Conservation (phyloP, 2,797 vertebrate genomes). For the Taeniopygia guttata region DNA sequence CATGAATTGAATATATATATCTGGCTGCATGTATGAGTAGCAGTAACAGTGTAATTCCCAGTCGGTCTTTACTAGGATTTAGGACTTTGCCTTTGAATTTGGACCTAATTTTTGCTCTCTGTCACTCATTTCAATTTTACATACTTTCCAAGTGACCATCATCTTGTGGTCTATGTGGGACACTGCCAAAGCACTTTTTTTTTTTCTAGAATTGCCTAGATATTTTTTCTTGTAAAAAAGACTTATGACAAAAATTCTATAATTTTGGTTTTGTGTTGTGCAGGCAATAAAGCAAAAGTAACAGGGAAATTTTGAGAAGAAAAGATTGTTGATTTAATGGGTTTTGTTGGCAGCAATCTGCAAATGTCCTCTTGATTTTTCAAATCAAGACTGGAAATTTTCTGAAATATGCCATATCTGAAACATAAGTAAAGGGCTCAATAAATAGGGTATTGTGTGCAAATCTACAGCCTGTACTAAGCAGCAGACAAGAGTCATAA, state of each 20-base stretch:
- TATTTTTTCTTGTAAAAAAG: background rate
- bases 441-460: background rate
- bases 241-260: background rate
- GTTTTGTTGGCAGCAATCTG: background rate
- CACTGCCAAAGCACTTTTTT: background rate
- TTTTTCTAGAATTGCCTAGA: background rate
- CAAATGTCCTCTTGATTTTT: background rate
- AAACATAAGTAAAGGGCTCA: background rate
- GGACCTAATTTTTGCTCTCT: background rate
- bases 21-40: background rate
- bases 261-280: background rate
- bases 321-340: background rate
- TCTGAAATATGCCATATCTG: background rate
- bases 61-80: background rate
- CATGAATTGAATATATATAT: background rate
- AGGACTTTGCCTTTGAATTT: background rate
- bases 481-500: no score
- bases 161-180: background rate
- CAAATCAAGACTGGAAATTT: background rate
- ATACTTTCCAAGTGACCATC: background rate
- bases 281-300: background rate
- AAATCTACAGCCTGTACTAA: background rate
- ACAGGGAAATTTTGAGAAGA: background rate
- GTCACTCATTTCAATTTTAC: background rate
- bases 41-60: background rate